A percentile compares a stretch with the other conserved stretches of the same genome.
Conservation (phyloP, 2,888 invertebrate species). For the Drosophila silvestris region DNA sequence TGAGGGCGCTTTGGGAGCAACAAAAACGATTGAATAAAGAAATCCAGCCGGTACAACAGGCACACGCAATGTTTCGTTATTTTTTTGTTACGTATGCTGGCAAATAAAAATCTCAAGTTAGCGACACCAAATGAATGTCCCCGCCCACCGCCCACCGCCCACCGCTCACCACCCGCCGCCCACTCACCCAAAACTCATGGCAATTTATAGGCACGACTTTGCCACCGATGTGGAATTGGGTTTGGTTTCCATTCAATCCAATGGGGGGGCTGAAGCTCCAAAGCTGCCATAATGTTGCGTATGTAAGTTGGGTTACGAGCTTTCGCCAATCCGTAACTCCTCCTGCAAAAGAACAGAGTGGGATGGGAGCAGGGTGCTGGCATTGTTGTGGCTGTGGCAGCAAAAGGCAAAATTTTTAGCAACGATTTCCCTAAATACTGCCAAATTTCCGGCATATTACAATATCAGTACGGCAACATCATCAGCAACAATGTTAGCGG, state of each 20-base stretch:
- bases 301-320: constrained; percentile 38
- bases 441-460: constrained; percentile 80
- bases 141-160: constrained; percentile 23
- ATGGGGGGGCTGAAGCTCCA: constrained; percentile 30
- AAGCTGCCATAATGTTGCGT: constrained; percentile 62
- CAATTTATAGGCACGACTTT: constrained; percentile 74
- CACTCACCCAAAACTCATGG: constrained; percentile 34
- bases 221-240: constrained; percentile 38
- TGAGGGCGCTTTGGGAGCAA: constrained; percentile 74
- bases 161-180: neutral
- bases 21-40: constrained; percentile 78
- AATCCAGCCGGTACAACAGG: constrained; percentile 44
- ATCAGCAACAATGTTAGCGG: constrained; percentile 56
- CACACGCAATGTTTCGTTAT: constrained; percentile 19
- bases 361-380: constrained; percentile 31
- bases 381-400: constrained; percentile 39
- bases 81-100: constrained; percentile 37
- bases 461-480: constrained; percentile 62
- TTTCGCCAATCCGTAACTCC: constrained; percentile 24
- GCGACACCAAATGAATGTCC: constrained; percentile 63
- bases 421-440: constrained; percentile 82
- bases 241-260: constrained; percentile 12
- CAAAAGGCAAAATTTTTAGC: constrained; percentile 70
- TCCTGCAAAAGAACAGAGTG: neutral
- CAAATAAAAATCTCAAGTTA: constrained; percentile 64